Evolutionary conservation across 2,888 invertebrate species (phyloP).

Genomic region (Drosophila tripunctata): DNA sequence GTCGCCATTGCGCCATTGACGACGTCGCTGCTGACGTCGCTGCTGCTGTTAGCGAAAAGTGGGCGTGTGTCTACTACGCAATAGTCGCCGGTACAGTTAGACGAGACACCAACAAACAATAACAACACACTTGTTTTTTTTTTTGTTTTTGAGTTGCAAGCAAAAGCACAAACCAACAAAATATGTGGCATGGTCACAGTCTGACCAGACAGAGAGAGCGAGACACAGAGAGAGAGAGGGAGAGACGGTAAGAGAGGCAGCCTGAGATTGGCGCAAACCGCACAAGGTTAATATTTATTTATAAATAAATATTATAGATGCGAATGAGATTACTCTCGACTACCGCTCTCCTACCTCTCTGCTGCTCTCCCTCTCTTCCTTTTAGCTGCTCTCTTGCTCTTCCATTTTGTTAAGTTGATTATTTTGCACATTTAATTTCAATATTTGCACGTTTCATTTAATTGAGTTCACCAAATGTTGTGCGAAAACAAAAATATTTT

Average conservation of each 20-base stretch:
- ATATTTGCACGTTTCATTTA: slow-evolving; percentile 60
- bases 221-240: not conserved
- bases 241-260: not conserved
- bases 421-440: slow-evolving; percentile 41
- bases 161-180: slow-evolving; percentile 14
- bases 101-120: slow-evolving; percentile 37
- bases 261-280: slow-evolving; percentile 3
- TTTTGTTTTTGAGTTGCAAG: slow-evolving; percentile 25
- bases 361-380: not conserved
- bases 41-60: slow-evolving; percentile 49
- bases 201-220: slow-evolving; percentile 10
- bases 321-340: slow-evolving; percentile 19
- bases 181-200: slow-evolving; percentile 42
- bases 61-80: slow-evolving; percentile 69
- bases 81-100: slow-evolving; percentile 59
- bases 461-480: slow-evolving; percentile 41
- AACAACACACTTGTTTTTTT: too few species aligned
- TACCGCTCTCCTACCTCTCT: not conserved
- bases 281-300: slow-evolving; percentile 71
- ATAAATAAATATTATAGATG: slow-evolving; percentile 61
- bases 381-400: not conserved
- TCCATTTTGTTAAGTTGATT: slow-evolving; percentile 12
- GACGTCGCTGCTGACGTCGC: slow-evolving; percentile 38
- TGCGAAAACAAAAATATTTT: slow-evolving; percentile 49
- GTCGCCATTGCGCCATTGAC: slow-evolving; percentile 40